A percentile compares a stretch with the other conserved stretches of the same genome.
phyloP scores from a whole-genome alignment of 2,888 invertebrate genomes.

The Hemithea aestivaria region DNA sequence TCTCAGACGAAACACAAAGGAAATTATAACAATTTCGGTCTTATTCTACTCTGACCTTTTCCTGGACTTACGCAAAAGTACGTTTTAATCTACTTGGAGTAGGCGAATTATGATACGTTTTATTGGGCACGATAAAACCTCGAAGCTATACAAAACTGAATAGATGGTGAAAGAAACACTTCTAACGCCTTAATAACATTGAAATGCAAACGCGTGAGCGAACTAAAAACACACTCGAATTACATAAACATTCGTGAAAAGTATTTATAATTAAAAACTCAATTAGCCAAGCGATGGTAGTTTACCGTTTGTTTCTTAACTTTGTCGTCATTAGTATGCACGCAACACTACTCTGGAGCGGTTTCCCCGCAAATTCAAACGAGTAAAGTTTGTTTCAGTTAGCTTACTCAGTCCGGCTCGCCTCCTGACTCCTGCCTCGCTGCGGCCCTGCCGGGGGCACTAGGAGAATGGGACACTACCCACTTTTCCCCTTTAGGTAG shows the following conservation, averaged over 20 bases:
- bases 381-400: slow-evolving; percentile 76
- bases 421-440: slow-evolving; percentile 27
- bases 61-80: slow-evolving; percentile 6
- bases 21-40: slow-evolving; percentile 18
- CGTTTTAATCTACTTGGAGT: slow-evolving; percentile 10
- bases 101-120: slow-evolving; percentile 4
- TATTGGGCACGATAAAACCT: no score
- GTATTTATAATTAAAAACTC: slow-evolving; percentile 49
- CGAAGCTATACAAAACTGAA: no score
- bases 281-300: slow-evolving; percentile 53
- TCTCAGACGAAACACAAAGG: slow-evolving; percentile 15
- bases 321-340: slow-evolving; percentile 56
- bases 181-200: slow-evolving; percentile 3
- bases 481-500: slow-evolving; percentile 4
- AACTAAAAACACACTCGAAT: slow-evolving; percentile 12
- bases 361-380: slow-evolving; percentile 72
- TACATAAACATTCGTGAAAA: slow-evolving; percentile 19
- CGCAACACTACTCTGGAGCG: slow-evolving; percentile 57
- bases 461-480: slow-evolving; percentile 15
- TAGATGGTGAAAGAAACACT: not conserved
- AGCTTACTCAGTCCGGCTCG: slow-evolving; percentile 63
- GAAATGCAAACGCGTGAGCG: slow-evolving; percentile 8
- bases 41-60: slow-evolving; percentile 8
- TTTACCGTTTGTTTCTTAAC: slow-evolving; percentile 53
- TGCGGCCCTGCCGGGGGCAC: slow-evolving; percentile 4